Percentiles rank a stretch among this genome's conserved stretches.
These are phyloP conservation scores for Zygaena filipendulae DNA, from an alignment of 2,888 invertebrate species.

Conservation along the genomic window DNA sequence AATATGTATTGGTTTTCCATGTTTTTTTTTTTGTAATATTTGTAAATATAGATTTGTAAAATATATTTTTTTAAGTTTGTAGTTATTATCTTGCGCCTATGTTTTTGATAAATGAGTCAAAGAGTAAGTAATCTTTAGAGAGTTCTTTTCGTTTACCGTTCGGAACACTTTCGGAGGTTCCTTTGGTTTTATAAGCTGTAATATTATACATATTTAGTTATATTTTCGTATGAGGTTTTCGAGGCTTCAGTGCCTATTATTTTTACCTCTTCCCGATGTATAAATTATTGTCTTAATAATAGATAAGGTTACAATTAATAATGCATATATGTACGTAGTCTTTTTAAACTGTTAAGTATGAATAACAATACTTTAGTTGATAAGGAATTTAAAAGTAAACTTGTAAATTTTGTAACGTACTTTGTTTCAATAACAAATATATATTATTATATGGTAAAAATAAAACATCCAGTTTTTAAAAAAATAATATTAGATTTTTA, in stretches of 20 bases:
- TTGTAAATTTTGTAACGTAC: conserved; percentile 82
- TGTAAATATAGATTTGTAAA: too few relatives aligned
- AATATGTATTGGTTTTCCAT: too few relatives aligned
- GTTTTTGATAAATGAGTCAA: too few relatives aligned
- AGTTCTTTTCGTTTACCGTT: too few relatives aligned
- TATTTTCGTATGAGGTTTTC: conserved; percentile 25
- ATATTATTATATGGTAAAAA: conserved; percentile 77
- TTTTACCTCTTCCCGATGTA: conserved; percentile 50
- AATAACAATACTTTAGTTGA: conserved; percentile 58
- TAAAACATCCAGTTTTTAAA: conserved; percentile 75
- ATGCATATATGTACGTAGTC: conserved; percentile 67
- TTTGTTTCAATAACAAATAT: conserved; percentile 77
- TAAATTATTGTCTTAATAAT: conserved; percentile 61
- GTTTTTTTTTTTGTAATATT: too few relatives aligned
- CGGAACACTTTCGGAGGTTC: too few relatives aligned
- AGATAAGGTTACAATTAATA: conserved; percentile 49
- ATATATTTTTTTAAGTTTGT: too few relatives aligned
- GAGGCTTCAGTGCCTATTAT: conserved; percentile 25
- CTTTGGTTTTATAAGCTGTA: too few relatives aligned
- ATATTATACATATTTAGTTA: too few relatives aligned
- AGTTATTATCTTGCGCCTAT: too few relatives aligned
- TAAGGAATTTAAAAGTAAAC: conserved; percentile 63
- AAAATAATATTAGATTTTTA: conserved; percentile 56
- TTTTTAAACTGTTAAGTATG: conserved; percentile 69
- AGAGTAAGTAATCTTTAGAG: too few relatives aligned